These are phyloP conservation scores for Coptotermes formosanus DNA, from an alignment of 1,140 invertebrate genomes.

Conservation along the genomic window DNA sequence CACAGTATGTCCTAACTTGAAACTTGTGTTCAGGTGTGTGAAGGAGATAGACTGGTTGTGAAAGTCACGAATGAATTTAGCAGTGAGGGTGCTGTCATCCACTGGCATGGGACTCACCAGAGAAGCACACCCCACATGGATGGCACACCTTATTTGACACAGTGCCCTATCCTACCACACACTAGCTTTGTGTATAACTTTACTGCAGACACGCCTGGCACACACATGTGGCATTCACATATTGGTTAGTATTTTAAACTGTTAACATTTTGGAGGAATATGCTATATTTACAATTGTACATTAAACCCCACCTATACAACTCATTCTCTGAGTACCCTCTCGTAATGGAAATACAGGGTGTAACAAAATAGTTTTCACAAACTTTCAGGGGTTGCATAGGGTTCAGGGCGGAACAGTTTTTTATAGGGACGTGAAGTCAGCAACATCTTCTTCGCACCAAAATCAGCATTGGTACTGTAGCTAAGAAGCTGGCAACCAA, in stretches of 20 bases:
- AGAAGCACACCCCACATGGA: constrained; percentile 56
- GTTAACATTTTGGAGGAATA: background rate
- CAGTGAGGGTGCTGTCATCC: constrained; percentile 51
- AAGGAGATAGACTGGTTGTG: constrained; percentile 56
- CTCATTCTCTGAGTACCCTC: too few species aligned
- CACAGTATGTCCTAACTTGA: too few species aligned
- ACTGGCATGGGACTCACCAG: constrained; percentile 56
- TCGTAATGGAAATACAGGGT: too few species aligned
- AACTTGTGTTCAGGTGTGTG: constrained; percentile 53
- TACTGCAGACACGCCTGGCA: constrained; percentile 52
- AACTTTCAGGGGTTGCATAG: too few species aligned
- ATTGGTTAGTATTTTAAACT: constrained; percentile 49
- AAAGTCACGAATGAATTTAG: constrained; percentile 56
- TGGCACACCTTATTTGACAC: constrained; percentile 68
- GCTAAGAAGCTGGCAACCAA: too few species aligned
- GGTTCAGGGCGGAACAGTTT: too few species aligned
- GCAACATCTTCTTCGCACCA: too few species aligned
- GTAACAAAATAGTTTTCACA: too few species aligned
- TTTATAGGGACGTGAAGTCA: too few species aligned
- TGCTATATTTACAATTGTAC: background rate
- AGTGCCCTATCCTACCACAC: constrained; percentile 60
- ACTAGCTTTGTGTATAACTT: constrained; percentile 60
- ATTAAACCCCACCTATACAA: too few species aligned
- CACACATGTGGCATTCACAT: constrained; percentile 69
- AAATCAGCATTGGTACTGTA: too few species aligned